Conservation (phyloP, 2,797 vertebrate genomes). For the Paedocypris micromegethes region DNA sequence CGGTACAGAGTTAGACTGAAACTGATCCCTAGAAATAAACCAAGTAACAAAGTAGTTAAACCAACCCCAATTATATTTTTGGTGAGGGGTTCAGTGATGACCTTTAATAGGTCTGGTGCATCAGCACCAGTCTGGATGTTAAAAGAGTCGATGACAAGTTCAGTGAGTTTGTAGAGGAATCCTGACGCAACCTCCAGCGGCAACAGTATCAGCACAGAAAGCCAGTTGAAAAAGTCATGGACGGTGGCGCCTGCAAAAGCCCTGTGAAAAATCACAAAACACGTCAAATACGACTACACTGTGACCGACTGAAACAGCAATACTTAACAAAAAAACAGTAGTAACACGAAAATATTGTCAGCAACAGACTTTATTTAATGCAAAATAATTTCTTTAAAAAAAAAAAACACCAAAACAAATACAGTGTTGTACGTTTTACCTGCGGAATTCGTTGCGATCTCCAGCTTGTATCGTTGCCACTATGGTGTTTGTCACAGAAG, state of each 20-base stretch:
- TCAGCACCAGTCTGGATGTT: slow-evolving; percentile 81
- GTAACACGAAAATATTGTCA: no score
- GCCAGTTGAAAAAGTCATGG: slow-evolving; percentile 98
- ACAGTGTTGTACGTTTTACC: slow-evolving; percentile 72
- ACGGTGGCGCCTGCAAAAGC: slow-evolving; percentile 94
- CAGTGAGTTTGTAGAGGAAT: slow-evolving; percentile 79
- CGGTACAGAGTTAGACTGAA: background rate
- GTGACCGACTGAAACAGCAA: no score
- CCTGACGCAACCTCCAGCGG: slow-evolving; percentile 81
- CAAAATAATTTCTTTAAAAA: no score
- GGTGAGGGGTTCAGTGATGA: slow-evolving; percentile 93
- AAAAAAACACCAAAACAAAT: no score
- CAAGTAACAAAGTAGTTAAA: background rate
- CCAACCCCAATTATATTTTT: slow-evolving; percentile 86
- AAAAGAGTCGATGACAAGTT: slow-evolving; percentile 75
- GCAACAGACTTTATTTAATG: no score
- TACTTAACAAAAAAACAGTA: no score
- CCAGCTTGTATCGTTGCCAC: slow-evolving; percentile 95
- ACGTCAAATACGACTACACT: no score
- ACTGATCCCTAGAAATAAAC: no score
- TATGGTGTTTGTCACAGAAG: slow-evolving; percentile 94
- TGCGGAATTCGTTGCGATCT: slow-evolving; percentile 91
- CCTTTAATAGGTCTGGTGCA: slow-evolving; percentile 87
- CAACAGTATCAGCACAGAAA: slow-evolving; percentile 83
- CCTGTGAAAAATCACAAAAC: no score